These are phyloP conservation scores for Promerops cafer DNA, from an alignment of 2,113 vertebrate genomes.

Conservation along the genomic window DNA sequence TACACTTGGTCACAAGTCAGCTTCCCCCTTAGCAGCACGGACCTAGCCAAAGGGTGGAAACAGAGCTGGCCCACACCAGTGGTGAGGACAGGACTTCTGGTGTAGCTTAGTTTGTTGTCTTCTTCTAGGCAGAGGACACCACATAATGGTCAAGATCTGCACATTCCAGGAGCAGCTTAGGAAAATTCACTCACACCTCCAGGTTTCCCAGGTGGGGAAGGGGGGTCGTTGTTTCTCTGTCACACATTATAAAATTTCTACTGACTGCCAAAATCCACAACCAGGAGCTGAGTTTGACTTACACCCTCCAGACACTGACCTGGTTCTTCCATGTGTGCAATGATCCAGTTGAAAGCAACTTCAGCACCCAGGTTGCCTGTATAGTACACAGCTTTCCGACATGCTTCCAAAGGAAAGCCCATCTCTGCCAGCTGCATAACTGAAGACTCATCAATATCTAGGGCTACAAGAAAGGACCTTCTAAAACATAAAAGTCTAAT, in stretches of 20 bases:
- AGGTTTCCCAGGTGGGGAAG: not conserved
- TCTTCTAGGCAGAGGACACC: not conserved
- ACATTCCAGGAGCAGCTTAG: not conserved
- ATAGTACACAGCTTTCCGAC: slow-evolving; percentile 97
- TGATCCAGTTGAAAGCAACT: slow-evolving; percentile 98
- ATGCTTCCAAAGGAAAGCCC: slow-evolving; percentile 96
- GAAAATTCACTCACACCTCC: slow-evolving; percentile 10
- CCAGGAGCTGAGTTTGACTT: not conserved
- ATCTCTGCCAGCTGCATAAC: slow-evolving; percentile 99
- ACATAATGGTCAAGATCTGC: not conserved
- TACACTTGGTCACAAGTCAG: slow-evolving; percentile 25
- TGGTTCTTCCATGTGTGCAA: slow-evolving; percentile 98
- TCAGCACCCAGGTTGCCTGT: slow-evolving; percentile 96
- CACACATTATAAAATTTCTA: not conserved
- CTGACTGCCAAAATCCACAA: not conserved
- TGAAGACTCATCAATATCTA: slow-evolving; percentile 92
- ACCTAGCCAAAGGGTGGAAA: slow-evolving; percentile 47
- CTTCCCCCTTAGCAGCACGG: slow-evolving; percentile 6
- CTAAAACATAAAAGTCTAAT: not conserved
- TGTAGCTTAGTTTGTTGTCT: not conserved
- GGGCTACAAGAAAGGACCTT: slow-evolving; percentile 73
- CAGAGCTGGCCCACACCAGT: slow-evolving; percentile 32
- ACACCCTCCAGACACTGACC: slow-evolving; percentile 70
- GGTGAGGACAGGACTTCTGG: not conserved
- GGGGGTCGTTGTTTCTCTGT: not conserved